Evolutionary conservation across 2,797 vertebrate genomes (phyloP).

Genomic region (Pampus argenteus): DNA sequence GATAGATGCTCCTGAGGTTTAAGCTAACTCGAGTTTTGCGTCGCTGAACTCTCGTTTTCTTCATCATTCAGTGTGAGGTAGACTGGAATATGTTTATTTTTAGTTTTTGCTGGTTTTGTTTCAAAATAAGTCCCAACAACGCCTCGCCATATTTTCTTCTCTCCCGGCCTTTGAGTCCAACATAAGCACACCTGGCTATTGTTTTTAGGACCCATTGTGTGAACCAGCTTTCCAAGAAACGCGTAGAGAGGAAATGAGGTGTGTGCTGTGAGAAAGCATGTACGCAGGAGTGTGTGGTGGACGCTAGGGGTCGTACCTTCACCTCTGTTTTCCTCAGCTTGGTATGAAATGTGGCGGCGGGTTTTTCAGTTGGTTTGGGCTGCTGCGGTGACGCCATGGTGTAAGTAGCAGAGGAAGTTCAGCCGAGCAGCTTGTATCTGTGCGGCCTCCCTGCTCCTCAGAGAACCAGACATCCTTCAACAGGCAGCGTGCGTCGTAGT

Average conservation of each 20-base stretch:
- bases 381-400: conserved; percentile 27
- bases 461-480: neutral
- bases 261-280: neutral
- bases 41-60: neutral
- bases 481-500: conserved; percentile 2
- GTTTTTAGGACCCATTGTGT: neutral
- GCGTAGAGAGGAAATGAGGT: neutral
- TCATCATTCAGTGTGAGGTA: fast-evolving
- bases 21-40: neutral
- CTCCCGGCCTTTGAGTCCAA: neutral
- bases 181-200: neutral
- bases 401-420: neutral
- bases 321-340: conserved; percentile 14
- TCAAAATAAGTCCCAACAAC: neutral
- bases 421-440: neutral
- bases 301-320: conserved; percentile 71
- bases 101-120: conserved; percentile 6
- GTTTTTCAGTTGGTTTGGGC: neutral
- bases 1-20: fast-evolving
- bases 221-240: neutral
- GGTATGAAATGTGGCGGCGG: too few relatives aligned
- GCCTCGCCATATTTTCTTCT: too few relatives aligned
- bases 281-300: neutral
- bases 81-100: conserved; percentile 4
- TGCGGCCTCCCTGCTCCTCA: neutral